These are phyloP conservation scores for Netelia melanura DNA, from an alignment of 2,888 invertebrate species.

Conservation along the genomic window DNA sequence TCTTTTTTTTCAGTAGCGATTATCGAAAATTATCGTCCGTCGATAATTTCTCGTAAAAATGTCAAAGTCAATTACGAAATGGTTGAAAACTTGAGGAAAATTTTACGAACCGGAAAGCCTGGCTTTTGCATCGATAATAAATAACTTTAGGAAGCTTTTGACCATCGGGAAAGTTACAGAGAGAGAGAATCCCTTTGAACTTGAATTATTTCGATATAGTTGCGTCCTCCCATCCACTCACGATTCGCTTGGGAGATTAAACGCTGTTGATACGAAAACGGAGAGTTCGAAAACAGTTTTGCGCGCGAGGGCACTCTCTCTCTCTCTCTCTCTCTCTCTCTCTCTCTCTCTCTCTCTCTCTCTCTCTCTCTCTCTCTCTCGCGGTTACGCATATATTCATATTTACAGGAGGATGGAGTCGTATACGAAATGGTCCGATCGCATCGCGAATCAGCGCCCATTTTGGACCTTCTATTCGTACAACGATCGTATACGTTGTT, in stretches of 20 bases:
- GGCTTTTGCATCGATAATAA: too few species aligned
- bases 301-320: background rate
- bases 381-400: background rate
- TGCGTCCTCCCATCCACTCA: background rate
- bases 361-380: too few species aligned
- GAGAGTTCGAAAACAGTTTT: background rate
- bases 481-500: background rate
- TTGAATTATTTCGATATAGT: background rate
- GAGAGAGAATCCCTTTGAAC: background rate
- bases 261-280: background rate
- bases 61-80: too few species aligned
- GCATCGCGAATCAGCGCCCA: background rate
- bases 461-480: background rate
- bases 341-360: too few species aligned
- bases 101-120: too few species aligned
- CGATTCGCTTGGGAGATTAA: background rate
- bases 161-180: background rate
- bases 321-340: too few species aligned
- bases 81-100: too few species aligned
- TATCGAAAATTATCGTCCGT: too few species aligned
- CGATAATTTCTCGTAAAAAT: too few species aligned
- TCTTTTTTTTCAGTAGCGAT: too few species aligned
- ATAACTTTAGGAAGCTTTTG: too few species aligned
- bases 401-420: too few species aligned
- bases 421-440: background rate